Evolutionary conservation across 2,113 vertebrate genomes (phyloP), one percentile per base, ranked within the genome.

Genomic region (Cyanoramphus novaezelandiae): DNA sequence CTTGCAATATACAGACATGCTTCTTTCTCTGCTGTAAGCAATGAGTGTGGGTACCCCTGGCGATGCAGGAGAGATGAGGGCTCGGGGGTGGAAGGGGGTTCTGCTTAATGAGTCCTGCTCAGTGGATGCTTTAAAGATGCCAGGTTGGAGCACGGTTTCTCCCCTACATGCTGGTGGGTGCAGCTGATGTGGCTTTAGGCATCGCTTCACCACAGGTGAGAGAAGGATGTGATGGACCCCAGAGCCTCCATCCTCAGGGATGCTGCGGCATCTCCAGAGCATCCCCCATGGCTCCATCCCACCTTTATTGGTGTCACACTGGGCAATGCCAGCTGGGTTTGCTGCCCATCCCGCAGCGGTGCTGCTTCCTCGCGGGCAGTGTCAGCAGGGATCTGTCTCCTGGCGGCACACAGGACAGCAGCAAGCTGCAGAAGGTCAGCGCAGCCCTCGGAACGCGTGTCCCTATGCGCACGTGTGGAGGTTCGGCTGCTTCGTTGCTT

Each of bases 361-460:
- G 33, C 55, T 15, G 57, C 57, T n/a, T 59, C 57, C 57, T 59
- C 6, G 13, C 57, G 24, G 57, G 33, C 21, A 27, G 91, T 80
- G 96, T 95, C 93, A 92, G 46, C 4, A 0, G 68, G 94, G 59
- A 92, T 89, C 25, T 92, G 86, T 86, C 82, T 91, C 37, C 67
- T 11, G 52, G n/a, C 64, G 90, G 77, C 69, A 52, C 88, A 60
- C 1, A 88, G 85, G 88, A 82, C 72, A 49, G 88, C 55, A n/a
- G 79, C 49, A 62, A 88, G 82, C 84, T 46, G 82, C 8, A 46
- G 90, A 95, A 95, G 92, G 96, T 93, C 88, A 90, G 71, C 4
- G 1, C 31, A n/a, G 81, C 86, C 89, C 94, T 93, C 49, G 79
- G 89, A 90, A 82, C 16, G 69, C 0, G 9, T 11, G 13, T 24